These are phyloP conservation scores for Pristionchus exspectatus DNA, from an alignment of 2,888 invertebrate genomes.

Conservation along the genomic window DNA sequence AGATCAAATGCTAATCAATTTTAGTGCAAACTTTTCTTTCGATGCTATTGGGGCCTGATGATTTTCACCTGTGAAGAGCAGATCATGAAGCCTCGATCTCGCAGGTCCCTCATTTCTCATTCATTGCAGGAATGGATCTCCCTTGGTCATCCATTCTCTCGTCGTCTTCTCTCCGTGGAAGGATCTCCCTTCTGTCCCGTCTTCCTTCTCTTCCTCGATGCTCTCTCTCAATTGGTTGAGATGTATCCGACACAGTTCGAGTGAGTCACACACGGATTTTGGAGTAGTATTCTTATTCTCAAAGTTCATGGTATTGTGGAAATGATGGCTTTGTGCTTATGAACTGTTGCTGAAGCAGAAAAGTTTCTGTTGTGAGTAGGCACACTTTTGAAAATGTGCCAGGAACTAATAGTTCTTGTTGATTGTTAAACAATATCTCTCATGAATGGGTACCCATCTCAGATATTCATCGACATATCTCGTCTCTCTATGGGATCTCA, in stretches of 20 bases:
- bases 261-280: background rate
- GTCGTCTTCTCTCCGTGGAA: conserved; percentile 60
- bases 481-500: conserved; percentile 92
- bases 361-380: background rate
- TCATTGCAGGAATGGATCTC: conserved; percentile 87
- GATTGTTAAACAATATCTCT: too few species aligned
- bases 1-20: background rate
- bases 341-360: background rate
- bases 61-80: background rate
- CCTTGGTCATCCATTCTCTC: conserved; percentile 70
- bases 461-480: conserved; percentile 91
- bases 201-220: conserved; percentile 93
- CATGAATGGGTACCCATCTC: background rate
- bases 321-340: background rate
- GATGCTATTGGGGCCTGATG: background rate
- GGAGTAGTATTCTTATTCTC: background rate
- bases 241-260: conserved; percentile 87
- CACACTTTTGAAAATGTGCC: background rate
- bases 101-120: background rate
- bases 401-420: background rate
- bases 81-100: background rate
- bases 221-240: conserved; percentile 91
- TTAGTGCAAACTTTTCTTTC: too few species aligned
- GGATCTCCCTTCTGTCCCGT: conserved; percentile 83
- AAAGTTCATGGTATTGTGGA: background rate